These are phyloP conservation scores for Listronotus oregonensis DNA, from an alignment of 1,140 invertebrate genomes.

Conservation along the genomic window DNA sequence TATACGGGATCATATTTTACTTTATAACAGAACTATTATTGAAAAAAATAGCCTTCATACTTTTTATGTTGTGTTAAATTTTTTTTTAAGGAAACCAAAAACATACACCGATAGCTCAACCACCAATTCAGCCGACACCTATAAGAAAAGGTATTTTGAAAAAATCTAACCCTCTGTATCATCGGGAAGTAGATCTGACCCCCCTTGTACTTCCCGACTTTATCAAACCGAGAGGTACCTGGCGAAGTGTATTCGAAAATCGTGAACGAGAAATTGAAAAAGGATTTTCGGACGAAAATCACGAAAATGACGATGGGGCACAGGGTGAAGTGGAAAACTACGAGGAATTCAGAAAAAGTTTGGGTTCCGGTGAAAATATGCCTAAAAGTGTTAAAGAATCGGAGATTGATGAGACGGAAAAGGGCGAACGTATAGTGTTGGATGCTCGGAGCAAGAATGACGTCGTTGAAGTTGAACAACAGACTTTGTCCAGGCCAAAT, in stretches of 20 bases:
- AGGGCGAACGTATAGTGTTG: not conserved
- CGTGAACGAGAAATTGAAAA: not conserved
- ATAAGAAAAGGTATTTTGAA: constrained; percentile 24
- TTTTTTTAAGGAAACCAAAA: not conserved
- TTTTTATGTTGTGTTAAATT: constrained; percentile 1
- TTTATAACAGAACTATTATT: no score
- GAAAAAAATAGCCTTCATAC: no score
- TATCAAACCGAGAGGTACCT: constrained; percentile 23
- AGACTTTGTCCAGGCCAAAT: not conserved
- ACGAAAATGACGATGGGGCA: not conserved
- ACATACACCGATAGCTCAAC: not conserved
- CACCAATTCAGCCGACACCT: not conserved
- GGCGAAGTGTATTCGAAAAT: constrained; percentile 23
- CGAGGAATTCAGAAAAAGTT: constrained; percentile 19
- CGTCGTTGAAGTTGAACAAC: not conserved
- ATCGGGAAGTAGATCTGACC: constrained; percentile 26
- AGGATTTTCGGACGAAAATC: not conserved
- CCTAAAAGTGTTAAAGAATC: not conserved
- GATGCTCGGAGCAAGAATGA: no score
- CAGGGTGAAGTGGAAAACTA: constrained; percentile 12
- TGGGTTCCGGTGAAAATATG: not conserved
- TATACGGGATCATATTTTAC: no score
- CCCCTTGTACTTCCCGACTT: constrained; percentile 26
- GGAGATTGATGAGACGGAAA: not conserved
- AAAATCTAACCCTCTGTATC: constrained; percentile 4